These are phyloP conservation scores for Hassar affinis DNA, from an alignment of 2,113 vertebrate genomes.

Conservation along the genomic window DNA sequence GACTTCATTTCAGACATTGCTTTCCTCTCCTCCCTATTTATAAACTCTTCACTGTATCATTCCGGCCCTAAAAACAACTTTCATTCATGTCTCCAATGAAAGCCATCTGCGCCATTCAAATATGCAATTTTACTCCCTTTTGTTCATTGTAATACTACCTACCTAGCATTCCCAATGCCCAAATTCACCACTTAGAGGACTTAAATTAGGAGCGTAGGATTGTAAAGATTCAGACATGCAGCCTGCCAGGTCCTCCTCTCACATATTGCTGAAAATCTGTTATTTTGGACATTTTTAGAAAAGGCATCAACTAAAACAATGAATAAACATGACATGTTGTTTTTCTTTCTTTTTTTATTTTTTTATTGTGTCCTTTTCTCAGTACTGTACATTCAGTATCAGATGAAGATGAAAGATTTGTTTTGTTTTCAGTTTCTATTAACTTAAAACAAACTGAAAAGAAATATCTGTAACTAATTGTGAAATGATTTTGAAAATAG, in stretches of 20 bases:
- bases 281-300: conserved; percentile 24
- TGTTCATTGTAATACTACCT: conserved; percentile 41
- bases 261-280: conserved; percentile 30
- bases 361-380: neutral
- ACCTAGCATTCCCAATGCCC: conserved; percentile 32
- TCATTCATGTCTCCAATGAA: conserved; percentile 50
- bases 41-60: conserved; percentile 40
- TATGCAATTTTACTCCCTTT: conserved; percentile 45
- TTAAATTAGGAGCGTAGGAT: conserved; percentile 32
- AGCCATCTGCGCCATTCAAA: conserved; percentile 41
- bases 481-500: neutral
- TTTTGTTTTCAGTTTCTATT: neutral
- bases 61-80: conserved; percentile 41
- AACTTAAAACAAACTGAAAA: too few relatives aligned
- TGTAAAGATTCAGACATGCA: conserved; percentile 7
- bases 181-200: conserved; percentile 19
- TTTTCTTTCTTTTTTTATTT: neutral
- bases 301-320: neutral
- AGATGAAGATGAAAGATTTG: neutral
- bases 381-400: neutral
- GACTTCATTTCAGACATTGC: conserved; percentile 41
- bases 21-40: conserved; percentile 49
- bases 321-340: neutral
- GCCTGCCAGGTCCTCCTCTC: conserved; percentile 29
- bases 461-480: neutral